Evolutionary conservation across 1,140 invertebrate species (phyloP), one percentile per base, ranked within the genome.

Genomic region (Proales similis): DNA sequence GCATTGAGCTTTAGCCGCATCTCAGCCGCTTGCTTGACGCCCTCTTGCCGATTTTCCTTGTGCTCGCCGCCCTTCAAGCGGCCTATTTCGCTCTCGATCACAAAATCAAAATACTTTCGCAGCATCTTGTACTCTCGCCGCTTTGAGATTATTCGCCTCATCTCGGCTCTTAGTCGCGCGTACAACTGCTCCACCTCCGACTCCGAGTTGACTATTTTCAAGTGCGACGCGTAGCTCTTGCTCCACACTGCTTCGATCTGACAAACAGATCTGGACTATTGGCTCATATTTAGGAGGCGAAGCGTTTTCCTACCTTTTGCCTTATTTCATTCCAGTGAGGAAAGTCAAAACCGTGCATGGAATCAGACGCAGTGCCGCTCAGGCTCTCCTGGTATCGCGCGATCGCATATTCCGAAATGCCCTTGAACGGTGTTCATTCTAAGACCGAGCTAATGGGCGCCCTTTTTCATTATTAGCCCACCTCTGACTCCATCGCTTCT

Each of bases 61-160:
- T 57, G 51, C 19, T 57, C 48, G 4, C 29, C 33, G n/a, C 1
- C 14, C 32, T 14, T 39, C 26, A 57, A 42, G 19, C 45, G 17
- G 11, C 19, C 30, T 1, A 57, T 22, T 2, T 11, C 29, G 30
- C 4, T 42, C 17, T 57, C 51, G 14, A 57, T 57, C 6, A 57
- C 51, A 57, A 42, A 19, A 7, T 57, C 51, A 22, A 57, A 20
- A 19, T 57, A 57, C 12, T 12, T 39, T 36, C 29, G 22, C 14
- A 39, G 30, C 14, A 26, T 14, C 29, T 57, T 36, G 26, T 39
- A 57, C 20, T 57, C 51, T 4, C 22, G 17, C 9, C 51, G 51
- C 29, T 57, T 57, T 14, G 51, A 57, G 36, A 57, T 39, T 39
- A 57, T 57, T 57, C 45, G 39, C 6, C 19, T 11, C 36, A 57